These are phyloP conservation scores for Tiaroga cobitis DNA, from an alignment of 2,797 vertebrate genomes.

Conservation along the genomic window DNA sequence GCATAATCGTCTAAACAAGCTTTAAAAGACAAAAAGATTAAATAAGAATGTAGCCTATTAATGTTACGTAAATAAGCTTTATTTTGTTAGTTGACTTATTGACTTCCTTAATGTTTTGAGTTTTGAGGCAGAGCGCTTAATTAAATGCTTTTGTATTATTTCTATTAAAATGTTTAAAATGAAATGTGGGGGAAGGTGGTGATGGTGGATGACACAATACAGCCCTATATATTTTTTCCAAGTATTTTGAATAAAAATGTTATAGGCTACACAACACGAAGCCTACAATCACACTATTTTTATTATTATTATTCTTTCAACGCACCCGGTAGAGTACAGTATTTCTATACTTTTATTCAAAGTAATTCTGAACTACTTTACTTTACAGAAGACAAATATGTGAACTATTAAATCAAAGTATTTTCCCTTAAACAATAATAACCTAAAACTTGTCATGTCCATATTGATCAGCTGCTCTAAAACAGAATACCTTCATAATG, in stretches of 20 bases:
- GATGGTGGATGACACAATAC: too few species aligned
- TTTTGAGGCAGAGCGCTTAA: neutral
- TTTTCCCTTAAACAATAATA: neutral
- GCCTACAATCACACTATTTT: neutral
- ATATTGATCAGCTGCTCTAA: neutral
- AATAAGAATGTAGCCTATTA: neutral
- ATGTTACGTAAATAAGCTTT: neutral
- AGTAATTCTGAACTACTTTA: neutral
- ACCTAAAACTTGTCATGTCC: neutral
- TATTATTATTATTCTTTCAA: neutral
- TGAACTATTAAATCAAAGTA: neutral
- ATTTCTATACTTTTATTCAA: neutral
- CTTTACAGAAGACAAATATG: neutral
- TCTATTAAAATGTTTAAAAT: neutral
- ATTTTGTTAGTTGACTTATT: neutral
- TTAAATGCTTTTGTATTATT: neutral
- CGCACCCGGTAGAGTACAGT: neutral
- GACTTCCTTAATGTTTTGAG: too few species aligned
- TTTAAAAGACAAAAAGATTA: neutral
- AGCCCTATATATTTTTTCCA: too few species aligned
- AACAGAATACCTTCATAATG: neutral
- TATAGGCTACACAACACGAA: neutral
- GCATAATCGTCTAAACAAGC: neutral
- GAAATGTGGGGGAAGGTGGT: neutral
- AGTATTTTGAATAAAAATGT: neutral